Base-by-base conservation (phyloP, 2,888 invertebrate genomes). In the Chymomyza caudatula region DNA sequence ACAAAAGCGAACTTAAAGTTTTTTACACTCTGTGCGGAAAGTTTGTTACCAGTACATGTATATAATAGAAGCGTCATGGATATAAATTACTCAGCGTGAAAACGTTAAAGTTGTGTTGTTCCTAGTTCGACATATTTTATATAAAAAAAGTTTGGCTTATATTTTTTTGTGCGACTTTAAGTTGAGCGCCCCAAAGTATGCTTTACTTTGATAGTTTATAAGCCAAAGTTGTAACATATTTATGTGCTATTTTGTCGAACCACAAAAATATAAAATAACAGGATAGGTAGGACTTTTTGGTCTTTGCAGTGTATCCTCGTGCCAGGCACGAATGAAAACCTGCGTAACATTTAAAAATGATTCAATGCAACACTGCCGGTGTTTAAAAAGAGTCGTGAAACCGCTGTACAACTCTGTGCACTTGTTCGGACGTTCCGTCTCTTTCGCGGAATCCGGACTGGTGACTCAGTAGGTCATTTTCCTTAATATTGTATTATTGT, bases 151-250 rank as follows among this genome's bases (percentile, higher is more conserved):
- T 51, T 42, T 25, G 20, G 47, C 42, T 44, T 20, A 51, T 25
- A 0, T 2, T 25, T 43, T 43, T 19, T 43, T 13, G 13, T 13
- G 13, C 15, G n/a, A 29, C 44, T 47, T 47, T 68, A 8, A 8
- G 19, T 19, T 25, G 4, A n/a, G 19, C 15, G 63, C 67, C 67
- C 20, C 53, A 68, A 69, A 68, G 67, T 68, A 68, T 68, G 63
- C 67, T 29, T 23, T 23, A 25, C 19, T 25, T 22, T 37, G 8
- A 11, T 2, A 37, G 29, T 11, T 37, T 37, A 11, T 11, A 8
- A 37, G 29, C 11, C 11, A 37, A 37, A 37, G 29, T 37, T 37
- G 29, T 37, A 11, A 37, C 29, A 37, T 37, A 37, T 37, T 37
- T 37, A 37, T 37, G 29, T 11, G 29, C 11, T 37, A 11, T 11